Percentiles rank a stretch among this genome's conserved stretches.
Evolutionary conservation across 2,113 vertebrate species (phyloP).

Genomic region (Gracilinanus agilis): DNA sequence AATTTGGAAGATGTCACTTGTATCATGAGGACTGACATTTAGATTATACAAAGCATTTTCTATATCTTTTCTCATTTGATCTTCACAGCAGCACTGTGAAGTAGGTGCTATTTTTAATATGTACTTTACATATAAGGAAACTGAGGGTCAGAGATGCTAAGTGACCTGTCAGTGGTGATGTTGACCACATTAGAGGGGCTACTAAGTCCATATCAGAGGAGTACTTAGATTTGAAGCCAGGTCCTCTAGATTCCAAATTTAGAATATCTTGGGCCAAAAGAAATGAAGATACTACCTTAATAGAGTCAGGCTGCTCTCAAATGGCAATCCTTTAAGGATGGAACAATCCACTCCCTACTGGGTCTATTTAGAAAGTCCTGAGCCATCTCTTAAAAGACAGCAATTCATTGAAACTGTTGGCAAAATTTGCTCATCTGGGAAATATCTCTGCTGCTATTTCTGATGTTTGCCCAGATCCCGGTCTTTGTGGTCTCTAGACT

Average conservation of each 20-base stretch:
- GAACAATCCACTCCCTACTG: not conserved
- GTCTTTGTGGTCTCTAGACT: not conserved
- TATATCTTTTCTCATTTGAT: not conserved
- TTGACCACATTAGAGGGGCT: too few species aligned
- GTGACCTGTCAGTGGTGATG: not conserved
- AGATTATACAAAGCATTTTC: not conserved
- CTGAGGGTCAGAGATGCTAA: not conserved
- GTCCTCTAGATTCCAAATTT: not conserved
- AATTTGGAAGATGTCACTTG: not conserved
- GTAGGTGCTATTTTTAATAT: not conserved
- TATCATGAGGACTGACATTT: not conserved
- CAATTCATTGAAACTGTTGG: not conserved
- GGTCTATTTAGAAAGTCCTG: not conserved
- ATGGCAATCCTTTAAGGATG: not conserved
- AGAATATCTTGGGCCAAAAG: not conserved
- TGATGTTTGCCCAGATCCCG: not conserved
- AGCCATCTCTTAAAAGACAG: not conserved
- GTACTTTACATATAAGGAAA: not conserved
- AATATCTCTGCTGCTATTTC: not conserved
- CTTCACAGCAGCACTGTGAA: not conserved
- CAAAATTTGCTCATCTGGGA: not conserved
- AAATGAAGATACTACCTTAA: not conserved
- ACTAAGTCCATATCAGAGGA: not conserved
- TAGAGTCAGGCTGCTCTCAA: not conserved
- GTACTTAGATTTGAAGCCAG: not conserved